Conservation (phyloP, 2,888 invertebrate species). For the Nymphalis c-album region DNA sequence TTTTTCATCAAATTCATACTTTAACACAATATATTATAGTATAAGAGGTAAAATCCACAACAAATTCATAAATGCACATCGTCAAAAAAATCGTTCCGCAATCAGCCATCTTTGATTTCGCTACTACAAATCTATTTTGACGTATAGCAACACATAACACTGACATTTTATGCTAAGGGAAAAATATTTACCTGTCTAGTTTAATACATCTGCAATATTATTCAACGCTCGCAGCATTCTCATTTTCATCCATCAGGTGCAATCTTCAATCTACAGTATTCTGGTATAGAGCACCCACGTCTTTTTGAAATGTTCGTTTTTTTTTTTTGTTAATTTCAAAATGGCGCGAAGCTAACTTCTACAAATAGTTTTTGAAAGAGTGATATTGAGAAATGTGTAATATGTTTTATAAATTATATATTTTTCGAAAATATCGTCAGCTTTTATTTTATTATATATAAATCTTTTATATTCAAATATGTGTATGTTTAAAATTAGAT, state of each 20-base stretch:
- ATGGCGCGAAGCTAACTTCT: not conserved
- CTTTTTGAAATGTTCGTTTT: conserved; percentile 21
- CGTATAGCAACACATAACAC: conserved; percentile 17
- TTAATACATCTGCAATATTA: conserved; percentile 45
- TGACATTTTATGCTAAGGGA: conserved; percentile 20
- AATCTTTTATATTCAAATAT: no score
- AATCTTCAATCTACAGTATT: conserved; percentile 58
- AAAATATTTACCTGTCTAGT: conserved; percentile 39
- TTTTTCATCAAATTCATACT: no score
- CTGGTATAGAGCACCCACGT: conserved; percentile 52
- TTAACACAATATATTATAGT: no score
- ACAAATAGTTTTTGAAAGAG: not conserved
- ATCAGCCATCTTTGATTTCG: conserved; percentile 21
- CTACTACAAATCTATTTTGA: conserved; percentile 16
- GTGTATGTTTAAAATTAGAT: no score
- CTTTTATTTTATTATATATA: no score
- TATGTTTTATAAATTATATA: not conserved
- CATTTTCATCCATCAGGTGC: conserved; percentile 57
- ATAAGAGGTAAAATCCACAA: no score
- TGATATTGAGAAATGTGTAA: not conserved
- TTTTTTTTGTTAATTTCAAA: conserved; percentile 19
- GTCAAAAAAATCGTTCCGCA: not conserved
- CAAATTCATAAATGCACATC: no score
- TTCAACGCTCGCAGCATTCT: conserved; percentile 47
- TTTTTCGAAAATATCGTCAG: no score